Evolutionary conservation across 2,888 invertebrate genomes (phyloP).

Genomic region (Polymixis lichenea): DNA sequence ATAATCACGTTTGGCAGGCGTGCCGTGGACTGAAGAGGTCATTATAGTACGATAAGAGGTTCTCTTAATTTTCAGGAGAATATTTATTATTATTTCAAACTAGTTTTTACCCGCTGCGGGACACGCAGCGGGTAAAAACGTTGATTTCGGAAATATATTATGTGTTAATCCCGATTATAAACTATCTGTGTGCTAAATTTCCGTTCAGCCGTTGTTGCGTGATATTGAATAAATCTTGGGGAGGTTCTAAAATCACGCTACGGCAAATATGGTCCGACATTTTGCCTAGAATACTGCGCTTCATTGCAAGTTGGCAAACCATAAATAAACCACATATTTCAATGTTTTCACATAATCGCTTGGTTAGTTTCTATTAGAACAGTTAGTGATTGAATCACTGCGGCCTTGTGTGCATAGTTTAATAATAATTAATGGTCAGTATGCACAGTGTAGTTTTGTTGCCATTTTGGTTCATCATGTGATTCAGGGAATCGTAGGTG

Average conservation of each 20-base stretch:
- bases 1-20: constrained; percentile 37
- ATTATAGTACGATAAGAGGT: constrained; percentile 14
- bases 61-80: constrained; percentile 2
- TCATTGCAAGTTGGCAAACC: no score
- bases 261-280: no score
- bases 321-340: neutral
- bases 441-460: neutral
- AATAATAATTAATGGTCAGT: constrained; percentile 20
- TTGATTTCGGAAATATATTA: neutral
- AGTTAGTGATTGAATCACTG: constrained; percentile 43
- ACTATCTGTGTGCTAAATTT: neutral
- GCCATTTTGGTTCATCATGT: neutral
- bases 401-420: constrained; percentile 48
- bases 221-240: no score
- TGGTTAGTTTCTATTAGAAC: constrained; percentile 47
- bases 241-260: no score
- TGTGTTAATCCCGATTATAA: neutral
- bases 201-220: no score
- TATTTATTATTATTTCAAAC: neutral
- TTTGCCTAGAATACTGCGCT: no score
- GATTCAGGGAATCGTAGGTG: neutral
- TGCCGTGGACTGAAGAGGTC: constrained; percentile 20
- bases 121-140: no score
- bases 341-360: neutral
- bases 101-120: neutral